Conservation (phyloP, 2,888 invertebrate species). For the Diaperis boleti region DNA sequence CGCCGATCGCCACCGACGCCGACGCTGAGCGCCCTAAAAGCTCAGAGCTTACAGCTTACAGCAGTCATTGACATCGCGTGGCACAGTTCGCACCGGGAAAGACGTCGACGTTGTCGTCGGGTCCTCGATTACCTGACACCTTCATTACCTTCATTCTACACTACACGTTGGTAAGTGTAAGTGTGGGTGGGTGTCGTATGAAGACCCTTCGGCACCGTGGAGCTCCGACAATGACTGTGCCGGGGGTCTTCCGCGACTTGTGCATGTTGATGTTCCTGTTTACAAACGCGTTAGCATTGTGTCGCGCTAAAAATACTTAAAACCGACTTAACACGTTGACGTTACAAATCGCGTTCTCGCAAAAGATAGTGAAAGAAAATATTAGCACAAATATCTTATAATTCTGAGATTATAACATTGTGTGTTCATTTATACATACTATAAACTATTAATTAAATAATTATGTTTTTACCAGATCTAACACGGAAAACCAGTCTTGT, state of each 20-base stretch:
- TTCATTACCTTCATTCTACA: conserved; percentile 1
- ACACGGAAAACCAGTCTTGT: too few species aligned
- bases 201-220: conserved; percentile 6
- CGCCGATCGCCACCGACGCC: conserved; percentile 45
- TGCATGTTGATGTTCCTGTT: conserved; percentile 17
- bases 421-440: too few species aligned
- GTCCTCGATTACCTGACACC: conserved; percentile 16
- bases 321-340: conserved; percentile 38
- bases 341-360: conserved; percentile 24
- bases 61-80: conserved; percentile 28
- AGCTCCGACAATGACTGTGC: not conserved
- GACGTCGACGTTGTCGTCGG: conserved; percentile 6
- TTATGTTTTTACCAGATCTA: too few species aligned
- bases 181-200: not conserved
- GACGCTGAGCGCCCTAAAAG: conserved; percentile 30
- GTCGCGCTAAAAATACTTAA: conserved; percentile 39
- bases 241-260: conserved; percentile 1
- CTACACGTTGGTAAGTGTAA: conserved; percentile 17
- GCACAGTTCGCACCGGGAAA: not conserved
- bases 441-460: too few species aligned
- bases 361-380: too few species aligned
- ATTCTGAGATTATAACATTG: too few species aligned
- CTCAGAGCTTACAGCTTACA: conserved; percentile 21
- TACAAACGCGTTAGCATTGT: conserved; percentile 31
- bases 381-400: too few species aligned